Percentiles rank a stretch among this genome's conserved stretches.
These are phyloP conservation scores for Salmo trutta DNA, from an alignment of 2,797 vertebrate species.

Conservation along the genomic window DNA sequence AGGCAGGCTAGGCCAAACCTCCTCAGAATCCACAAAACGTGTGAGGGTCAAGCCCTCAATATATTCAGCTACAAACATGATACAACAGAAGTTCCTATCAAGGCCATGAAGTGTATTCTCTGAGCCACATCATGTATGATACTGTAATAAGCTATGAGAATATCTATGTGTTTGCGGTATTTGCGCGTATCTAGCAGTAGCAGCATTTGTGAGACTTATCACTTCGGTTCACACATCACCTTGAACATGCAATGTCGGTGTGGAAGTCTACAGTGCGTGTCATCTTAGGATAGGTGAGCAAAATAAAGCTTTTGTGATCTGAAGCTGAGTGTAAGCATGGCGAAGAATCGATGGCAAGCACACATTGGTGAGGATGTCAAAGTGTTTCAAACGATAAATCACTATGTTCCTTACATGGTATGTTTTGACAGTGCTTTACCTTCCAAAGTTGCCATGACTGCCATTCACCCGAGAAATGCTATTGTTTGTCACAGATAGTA, in stretches of 20 bases:
- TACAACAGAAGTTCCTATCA: conserved; percentile 9
- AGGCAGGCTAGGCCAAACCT: conserved; percentile 46
- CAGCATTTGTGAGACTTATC: conserved; percentile 12
- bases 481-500: not conserved
- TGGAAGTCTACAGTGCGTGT: conserved; percentile 54
- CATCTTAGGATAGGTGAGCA: conserved; percentile 35
- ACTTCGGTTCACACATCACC: conserved; percentile 26
- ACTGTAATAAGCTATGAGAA: conserved; percentile 19
- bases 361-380: not conserved
- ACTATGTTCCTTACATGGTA: not conserved
- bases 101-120: conserved; percentile 30
- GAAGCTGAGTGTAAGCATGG: conserved; percentile 20
- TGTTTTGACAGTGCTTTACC: not conserved
- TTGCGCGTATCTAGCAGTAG: not conserved
- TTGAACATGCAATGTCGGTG: conserved; percentile 44
- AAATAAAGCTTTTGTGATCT: conserved; percentile 50
- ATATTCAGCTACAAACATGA: conserved; percentile 36
- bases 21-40: conserved; percentile 35
- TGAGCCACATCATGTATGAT: conserved; percentile 50
- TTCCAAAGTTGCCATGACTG: not conserved
- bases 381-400: not conserved
- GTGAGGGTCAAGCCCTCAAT: not conserved
- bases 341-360: conserved; percentile 31
- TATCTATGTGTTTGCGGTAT: not conserved
- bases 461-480: not conserved